Base-by-base conservation (phyloP, 2,888 invertebrate species). In the Xanthorhoe spadicearia region DNA sequence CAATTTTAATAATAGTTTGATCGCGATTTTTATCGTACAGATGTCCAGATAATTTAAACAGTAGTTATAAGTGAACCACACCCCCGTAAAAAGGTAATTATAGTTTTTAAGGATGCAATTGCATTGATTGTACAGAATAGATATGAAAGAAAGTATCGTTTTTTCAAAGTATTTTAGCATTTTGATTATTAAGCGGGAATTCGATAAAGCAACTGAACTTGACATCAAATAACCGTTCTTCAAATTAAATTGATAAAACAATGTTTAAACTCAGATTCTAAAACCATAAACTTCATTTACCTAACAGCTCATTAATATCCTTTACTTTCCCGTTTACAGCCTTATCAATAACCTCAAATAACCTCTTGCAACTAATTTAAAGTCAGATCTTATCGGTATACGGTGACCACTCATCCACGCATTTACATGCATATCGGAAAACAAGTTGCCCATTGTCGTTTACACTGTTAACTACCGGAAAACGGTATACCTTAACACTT, bases 401-500 rank as follows among this genome's bases (percentile, higher is more conserved):
- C 83, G 89, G 89, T 90, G 92, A 88, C 91, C 92, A 89, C 77
- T 75, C 90, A 92, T 88, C 90, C 89, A 86, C 78, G 79, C 87
- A 93, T 93, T 93, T 91, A 90, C 93, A 92, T 92, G 82, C 83
- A 86, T 92, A 92, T 92, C 92, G 79, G 76, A 79, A 78, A 86
- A 90, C 90, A 89, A 89, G 87, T 89, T 83, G 86, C 87, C 91
- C 87, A 89, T 89, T 90, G 89, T 89, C 85, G 80, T 83, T 80
- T 75, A 84, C 86, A 85, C 79, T 75, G 78, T 80, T 82, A 86
- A 86, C 89, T 88, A 90, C 90, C 84, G 89, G 90, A 89, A 90
- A 89, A 88, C 76, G 78, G 71, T 46, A 51, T 18, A 1, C 0
- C 7, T n/a, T 0, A 2, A 8, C 76, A 82, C 10, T 9, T 62